phyloP scores from a whole-genome alignment of 2,888 invertebrate genomes.

The Tetrapedia diversipes region DNA sequence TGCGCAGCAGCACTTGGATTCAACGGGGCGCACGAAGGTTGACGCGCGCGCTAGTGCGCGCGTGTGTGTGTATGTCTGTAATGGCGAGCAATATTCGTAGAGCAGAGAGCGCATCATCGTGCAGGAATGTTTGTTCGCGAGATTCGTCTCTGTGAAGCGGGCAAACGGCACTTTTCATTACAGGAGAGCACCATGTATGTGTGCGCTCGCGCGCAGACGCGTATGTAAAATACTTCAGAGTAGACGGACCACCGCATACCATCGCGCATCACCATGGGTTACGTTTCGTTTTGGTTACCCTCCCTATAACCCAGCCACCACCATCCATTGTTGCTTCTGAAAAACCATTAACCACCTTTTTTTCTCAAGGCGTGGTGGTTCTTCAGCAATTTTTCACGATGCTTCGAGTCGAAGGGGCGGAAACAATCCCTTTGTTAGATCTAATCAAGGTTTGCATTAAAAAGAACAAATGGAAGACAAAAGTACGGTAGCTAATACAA shows the following conservation, averaged over 20 bases:
- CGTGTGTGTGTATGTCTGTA: too few relatives aligned
- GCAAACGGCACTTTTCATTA: constrained; percentile 61
- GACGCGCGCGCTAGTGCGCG: not conserved
- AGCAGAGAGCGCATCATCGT: constrained; percentile 29
- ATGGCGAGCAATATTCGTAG: constrained; percentile 26
- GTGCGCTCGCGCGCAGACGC: too few relatives aligned
- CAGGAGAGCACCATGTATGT: constrained; percentile 26
- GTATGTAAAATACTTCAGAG: too few relatives aligned
- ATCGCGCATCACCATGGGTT: not conserved
- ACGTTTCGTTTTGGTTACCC: not conserved
- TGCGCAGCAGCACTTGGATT: not conserved
- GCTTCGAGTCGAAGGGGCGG: not conserved
- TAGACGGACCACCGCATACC: too few relatives aligned
- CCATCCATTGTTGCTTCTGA: too few relatives aligned
- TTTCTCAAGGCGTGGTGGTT: too few relatives aligned
- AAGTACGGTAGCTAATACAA: too few relatives aligned
- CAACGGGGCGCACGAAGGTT: not conserved
- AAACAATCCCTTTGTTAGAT: too few relatives aligned
- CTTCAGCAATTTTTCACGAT: not conserved
- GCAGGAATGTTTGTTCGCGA: constrained; percentile 45
- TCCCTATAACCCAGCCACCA: not conserved
- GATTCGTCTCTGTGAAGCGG: constrained; percentile 49
- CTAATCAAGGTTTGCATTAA: too few relatives aligned
- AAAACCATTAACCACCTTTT: too few relatives aligned
- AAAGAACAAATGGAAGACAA: too few relatives aligned